Conservation (phyloP, 2,888 invertebrate genomes). For the Unio pictorum region DNA sequence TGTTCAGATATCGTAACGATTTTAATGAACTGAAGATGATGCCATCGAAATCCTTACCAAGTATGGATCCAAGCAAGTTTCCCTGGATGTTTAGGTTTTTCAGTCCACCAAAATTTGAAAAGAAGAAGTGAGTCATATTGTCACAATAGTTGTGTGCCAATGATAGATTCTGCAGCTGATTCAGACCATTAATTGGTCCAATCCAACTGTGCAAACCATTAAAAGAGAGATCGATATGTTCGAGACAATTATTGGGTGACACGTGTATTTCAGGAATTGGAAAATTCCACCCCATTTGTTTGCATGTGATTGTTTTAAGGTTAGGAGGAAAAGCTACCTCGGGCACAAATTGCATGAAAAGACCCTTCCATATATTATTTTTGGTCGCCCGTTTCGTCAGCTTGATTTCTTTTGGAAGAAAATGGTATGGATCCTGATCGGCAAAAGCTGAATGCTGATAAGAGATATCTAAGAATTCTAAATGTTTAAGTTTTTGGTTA, state of each 20-base stretch:
- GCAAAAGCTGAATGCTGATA: too few relatives aligned
- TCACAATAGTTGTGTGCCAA: constrained; percentile 20
- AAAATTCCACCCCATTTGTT: constrained; percentile 1
- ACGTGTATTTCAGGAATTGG: constrained; percentile 5
- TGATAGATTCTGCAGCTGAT: constrained; percentile 13
- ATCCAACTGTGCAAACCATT: constrained; percentile 16
- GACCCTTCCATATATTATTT: too few relatives aligned
- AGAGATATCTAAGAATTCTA: too few relatives aligned
- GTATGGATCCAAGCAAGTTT: constrained; percentile 15
- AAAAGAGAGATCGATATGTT: constrained; percentile 7
- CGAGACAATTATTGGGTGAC: constrained; percentile 14
- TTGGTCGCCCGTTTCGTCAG: too few relatives aligned
- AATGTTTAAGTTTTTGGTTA: too few relatives aligned
- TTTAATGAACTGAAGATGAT: constrained; percentile 12
- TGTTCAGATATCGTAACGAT: constrained; percentile 9
- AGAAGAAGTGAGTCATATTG: constrained; percentile 4
- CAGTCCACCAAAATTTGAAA: constrained; percentile 9
- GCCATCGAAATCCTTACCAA: constrained; percentile 15
- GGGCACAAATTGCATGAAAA: too few relatives aligned
- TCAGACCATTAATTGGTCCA: constrained; percentile 13
- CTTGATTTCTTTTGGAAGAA: too few relatives aligned
- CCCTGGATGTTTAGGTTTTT: constrained; percentile 11
- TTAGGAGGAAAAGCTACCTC: too few relatives aligned
- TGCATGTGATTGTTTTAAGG: too few relatives aligned
- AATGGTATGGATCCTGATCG: too few relatives aligned